These are phyloP conservation scores for Thymallus thymallus DNA, from an alignment of 2,113 vertebrate genomes.

Conservation along the genomic window DNA sequence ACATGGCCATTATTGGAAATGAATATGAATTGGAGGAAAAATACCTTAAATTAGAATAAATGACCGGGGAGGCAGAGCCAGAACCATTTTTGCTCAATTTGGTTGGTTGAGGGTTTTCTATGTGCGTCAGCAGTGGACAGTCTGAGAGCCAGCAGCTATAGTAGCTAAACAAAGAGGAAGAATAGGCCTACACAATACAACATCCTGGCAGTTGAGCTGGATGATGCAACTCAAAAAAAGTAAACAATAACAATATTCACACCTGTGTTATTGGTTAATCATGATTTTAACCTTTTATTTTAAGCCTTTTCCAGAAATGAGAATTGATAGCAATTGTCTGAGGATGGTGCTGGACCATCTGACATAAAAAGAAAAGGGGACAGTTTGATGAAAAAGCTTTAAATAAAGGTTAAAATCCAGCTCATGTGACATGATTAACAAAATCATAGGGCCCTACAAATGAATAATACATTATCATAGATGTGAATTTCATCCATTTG, in stretches of 20 bases:
- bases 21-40: constrained; percentile 40
- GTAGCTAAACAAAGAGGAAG: not conserved
- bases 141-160: not conserved
- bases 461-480: not conserved
- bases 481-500: not conserved
- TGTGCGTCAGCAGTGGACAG: constrained; percentile 10
- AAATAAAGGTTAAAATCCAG: too few species aligned
- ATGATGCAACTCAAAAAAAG: not conserved
- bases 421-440: too few species aligned
- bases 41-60: constrained; percentile 16
- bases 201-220: not conserved
- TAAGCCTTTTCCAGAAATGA: too few species aligned
- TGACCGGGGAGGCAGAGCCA: constrained; percentile 4
- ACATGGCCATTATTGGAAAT: constrained; percentile 58
- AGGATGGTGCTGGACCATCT: too few species aligned
- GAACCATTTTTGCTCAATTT: constrained; percentile 9
- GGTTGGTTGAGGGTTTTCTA: constrained; percentile 10
- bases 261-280: too few species aligned
- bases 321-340: too few species aligned
- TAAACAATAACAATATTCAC: too few species aligned
- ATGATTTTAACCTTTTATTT: too few species aligned
- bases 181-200: not conserved
- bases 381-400: too few species aligned
- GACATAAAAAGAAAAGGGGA: too few species aligned
- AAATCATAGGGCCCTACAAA: too few species aligned